Base-by-base conservation (phyloP, 1,140 invertebrate species). In the Coboldia fuscipes region DNA sequence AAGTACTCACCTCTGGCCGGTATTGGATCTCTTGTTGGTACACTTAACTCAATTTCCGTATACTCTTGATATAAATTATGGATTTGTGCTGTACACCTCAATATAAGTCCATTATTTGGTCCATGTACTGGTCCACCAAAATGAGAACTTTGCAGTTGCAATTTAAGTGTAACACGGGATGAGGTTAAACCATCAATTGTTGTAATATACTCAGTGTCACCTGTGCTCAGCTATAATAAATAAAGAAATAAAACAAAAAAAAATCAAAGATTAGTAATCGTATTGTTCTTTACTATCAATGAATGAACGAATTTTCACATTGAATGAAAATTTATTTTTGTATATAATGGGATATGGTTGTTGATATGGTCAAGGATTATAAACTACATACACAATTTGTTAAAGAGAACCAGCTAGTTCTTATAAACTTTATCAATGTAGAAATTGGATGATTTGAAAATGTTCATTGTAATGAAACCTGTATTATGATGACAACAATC, bases 1-100 rank as follows among this genome's bases (percentile, higher is more conserved):
- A n/a, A n/a, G n/a, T n/a, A 43, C 57, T 58, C 53, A 66, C 64
- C 64, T 63, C 62, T 51, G 35, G 64, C 62, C 12, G 63, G 64
- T 37, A 66, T 50, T 29, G 64, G 64, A 51, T 66, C 60, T 41
- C 53, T 58, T 39, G 58, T 56, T 37, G 57, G 58, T 34, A 50
- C 52, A 21, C 56, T 54, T 40, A 66, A 48, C 42, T 60, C 53
- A 24, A 65, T 50, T 48, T 62, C 61, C 33, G 58, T 55, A 34
- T 61, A 54, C 42, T 64, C 54, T 28, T 58, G 50, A 51, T 65
- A 65, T 39, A 65, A 48, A 41, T 57, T 58, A 35, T 48, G 50
- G 42, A 66, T 56, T 45, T 63, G 48, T 37, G 63, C 60, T 16
- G 60, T 59, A 41, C 64, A 66, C 29, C 56, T 56, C 37, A 66